Evolutionary conservation across 1,140 invertebrate species (phyloP), one percentile per base, ranked within the genome.

Genomic region (Pachypsylla venusta): DNA sequence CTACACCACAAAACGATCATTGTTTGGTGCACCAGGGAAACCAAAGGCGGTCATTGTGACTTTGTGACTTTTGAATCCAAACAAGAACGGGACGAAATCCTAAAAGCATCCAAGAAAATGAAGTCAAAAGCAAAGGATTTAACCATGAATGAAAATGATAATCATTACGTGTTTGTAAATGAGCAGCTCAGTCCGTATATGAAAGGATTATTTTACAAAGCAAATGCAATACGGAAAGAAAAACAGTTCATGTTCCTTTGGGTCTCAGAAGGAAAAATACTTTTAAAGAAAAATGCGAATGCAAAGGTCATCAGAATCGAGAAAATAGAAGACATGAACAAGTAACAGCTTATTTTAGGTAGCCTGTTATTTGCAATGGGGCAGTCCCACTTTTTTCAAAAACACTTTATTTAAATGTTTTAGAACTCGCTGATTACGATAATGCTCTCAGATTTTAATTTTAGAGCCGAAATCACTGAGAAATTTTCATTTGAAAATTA

Each of bases 241-340:
- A 48, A 48, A 48, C n/a, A 22, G 5, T 48, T 10, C 22, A 4
- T n/a, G 22, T 48, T 19, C n/a, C 4, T 48, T 48, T 48, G 42
- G 42, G n/a, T 48, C 16, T 3, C 5, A 3, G 42, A 48, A 4
- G 42, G 42, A 5, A 48, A n/a, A 48, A 48, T 48, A 19, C 42
- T 48, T 4, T 48, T 48, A 5, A 48, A n/a, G 22, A 48, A 48
- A n/a, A 19, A n/a, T 7, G 42, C 4, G 42, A 4, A 48, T 4
- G 16, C 42, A 7, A 48, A 48, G n/a, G 22, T 19, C n/a, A 5
- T 48, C 16, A 22, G 22, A 5, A 22, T 48, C 16, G 7, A 5
- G 42, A 48, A 48, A n/a, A 48, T 48, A 19, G 42, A 48, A 48
- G 42, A 48, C 16, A 10, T 48, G 22, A 48, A 48, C n/a, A n/a